Evolutionary conservation across 1,140 invertebrate genomes (phyloP), one percentile per base, ranked within the genome.

Genomic region (Trichoplusia ni): DNA sequence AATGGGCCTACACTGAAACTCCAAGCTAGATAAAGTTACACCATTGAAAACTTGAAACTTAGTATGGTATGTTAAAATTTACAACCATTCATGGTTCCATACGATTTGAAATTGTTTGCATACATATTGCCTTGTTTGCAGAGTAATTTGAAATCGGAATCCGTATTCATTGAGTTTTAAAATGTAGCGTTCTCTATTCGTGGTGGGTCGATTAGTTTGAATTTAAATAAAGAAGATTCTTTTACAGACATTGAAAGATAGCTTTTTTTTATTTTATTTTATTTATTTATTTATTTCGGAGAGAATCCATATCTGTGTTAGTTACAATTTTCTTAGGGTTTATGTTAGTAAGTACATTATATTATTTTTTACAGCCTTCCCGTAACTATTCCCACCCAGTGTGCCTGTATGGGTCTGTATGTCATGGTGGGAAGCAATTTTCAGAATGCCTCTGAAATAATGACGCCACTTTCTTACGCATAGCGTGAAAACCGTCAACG

Each of bases 91-190:
- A 49, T 29, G 8, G 7, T 8, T 49, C 14, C 14, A 49, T 31
- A 14, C 46, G 46, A 49, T 49, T 49, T 49, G 46, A 49, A 49
- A 49, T 49, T 49, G 46, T 49, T 49, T 49, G 46, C 46, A 49
- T 49, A 49, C 46, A 49, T 49, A 49, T 49, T 49, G 46, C 46
- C 46, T 49, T 49, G 19, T 23, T 29, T 1, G 46, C 25, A 25
- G 14, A 49, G 13, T 49, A 49, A 49, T 49, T 49, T 49, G 46
- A 25, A 49, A 49, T 49, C 29, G 23, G 29, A 16, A 31, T 29
- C 14, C 25, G 25, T 49, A 33, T 49, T 13, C 25, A 49, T 49
- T n/a, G n/a, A n/a, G n/a, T n/a, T 49, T 49, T 18, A 18, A 49
- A 49, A 49, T n/a, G 25, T 18, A n/a, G 25, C 13, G 16, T 13